Conservation (phyloP, 1,140 invertebrate species). For the Grapholita molesta region DNA sequence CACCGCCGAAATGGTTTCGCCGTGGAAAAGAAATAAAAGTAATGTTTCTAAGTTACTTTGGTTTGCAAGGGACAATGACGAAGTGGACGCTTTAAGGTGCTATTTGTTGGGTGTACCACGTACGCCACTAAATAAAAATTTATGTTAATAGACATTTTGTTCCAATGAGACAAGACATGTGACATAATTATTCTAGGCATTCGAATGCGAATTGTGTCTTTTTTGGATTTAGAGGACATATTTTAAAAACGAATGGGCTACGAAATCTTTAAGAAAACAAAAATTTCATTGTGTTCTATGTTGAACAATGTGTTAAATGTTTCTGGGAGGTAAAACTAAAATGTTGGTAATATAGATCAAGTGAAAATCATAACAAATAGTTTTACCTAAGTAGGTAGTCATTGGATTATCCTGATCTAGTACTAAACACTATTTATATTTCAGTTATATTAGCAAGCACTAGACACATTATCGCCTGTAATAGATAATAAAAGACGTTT, state of each 20-base stretch:
- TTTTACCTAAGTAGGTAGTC: neutral
- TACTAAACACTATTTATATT: slow-evolving; percentile 10
- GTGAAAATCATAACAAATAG: neutral
- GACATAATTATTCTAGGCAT: neutral
- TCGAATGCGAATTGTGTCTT: neutral
- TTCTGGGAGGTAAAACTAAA: neutral
- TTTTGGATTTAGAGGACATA: neutral
- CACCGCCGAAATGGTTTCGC: neutral
- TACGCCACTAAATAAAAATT: neutral
- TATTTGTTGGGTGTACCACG: neutral
- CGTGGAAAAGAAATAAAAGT: slow-evolving; percentile 8
- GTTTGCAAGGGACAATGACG: slow-evolving; percentile 7
- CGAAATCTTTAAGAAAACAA: neutral
- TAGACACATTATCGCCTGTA: slow-evolving; percentile 1
- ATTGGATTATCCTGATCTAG: neutral
- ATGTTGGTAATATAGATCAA: neutral
- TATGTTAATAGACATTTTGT: neutral
- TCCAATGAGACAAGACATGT: neutral
- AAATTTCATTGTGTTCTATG: neutral
- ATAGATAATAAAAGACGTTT: neutral
- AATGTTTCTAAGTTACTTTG: slow-evolving; percentile 4
- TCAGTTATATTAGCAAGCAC: neutral
- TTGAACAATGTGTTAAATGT: neutral
- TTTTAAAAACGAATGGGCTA: neutral
- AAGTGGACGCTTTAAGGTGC: neutral